These are phyloP conservation scores for Xenentodon cancila DNA, from an alignment of 2,797 vertebrate species.

Conservation along the genomic window DNA sequence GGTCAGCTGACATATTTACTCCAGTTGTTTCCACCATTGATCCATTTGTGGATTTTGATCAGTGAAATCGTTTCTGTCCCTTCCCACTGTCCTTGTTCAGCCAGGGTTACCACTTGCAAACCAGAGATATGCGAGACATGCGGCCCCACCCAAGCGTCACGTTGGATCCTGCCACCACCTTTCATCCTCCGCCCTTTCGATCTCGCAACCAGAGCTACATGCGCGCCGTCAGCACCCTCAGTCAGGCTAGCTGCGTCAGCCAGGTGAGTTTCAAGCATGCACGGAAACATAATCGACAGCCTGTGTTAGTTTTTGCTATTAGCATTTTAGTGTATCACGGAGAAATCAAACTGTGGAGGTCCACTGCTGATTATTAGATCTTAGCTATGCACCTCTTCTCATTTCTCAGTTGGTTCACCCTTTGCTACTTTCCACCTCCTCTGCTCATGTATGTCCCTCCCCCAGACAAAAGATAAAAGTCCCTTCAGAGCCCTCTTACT, in stretches of 20 bases:
- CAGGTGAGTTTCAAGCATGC: constrained; percentile 87
- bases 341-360: constrained; percentile 22
- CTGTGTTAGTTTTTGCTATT: too few species aligned
- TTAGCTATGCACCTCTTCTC: background rate
- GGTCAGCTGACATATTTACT: background rate
- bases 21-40: background rate
- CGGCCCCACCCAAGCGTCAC: constrained; percentile 89
- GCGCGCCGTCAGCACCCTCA: constrained; percentile 99
- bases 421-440: background rate
- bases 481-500: background rate
- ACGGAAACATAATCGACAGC: constrained; percentile 8
- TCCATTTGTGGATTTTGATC: constrained; percentile 47
- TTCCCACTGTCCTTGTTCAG: constrained; percentile 77
- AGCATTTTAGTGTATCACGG: background rate
- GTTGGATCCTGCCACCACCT: constrained; percentile 92
- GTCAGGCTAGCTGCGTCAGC: constrained; percentile 99
- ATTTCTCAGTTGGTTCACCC: background rate
- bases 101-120: constrained; percentile 97
- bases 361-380: constrained; percentile 35
- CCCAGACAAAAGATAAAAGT: background rate
- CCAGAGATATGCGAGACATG: constrained; percentile 93
- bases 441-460: background rate
- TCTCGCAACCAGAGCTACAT: constrained; percentile 99
- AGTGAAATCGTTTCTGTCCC: constrained; percentile 49
- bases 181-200: constrained; percentile 96